Evolutionary conservation across 2,797 vertebrate genomes (phyloP), one percentile per base, ranked within the genome.

Genomic region (Liparis tanakae): DNA sequence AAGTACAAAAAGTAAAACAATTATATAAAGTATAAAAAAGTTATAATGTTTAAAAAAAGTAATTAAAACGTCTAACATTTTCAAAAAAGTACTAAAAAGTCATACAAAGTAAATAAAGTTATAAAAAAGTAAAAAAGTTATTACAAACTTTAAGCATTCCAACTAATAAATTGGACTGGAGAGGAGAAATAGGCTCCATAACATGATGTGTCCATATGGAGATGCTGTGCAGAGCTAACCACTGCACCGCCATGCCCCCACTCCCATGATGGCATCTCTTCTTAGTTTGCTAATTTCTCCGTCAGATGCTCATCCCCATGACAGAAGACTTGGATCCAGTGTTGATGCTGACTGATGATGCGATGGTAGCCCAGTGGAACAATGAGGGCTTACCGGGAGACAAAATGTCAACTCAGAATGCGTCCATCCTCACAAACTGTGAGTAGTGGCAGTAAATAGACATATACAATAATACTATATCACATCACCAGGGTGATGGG

Each of bases 281-380:
- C 37, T 57, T 3, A 9, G 17, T 50, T 39, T 50, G 9, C n/a
- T 76, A 2, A 51, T 55, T 69, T 55, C 54, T 64, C 33, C 75
- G 61, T 33, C 73, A 96, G 95, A 72, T 92, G 14, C 81, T 61
- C 15, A 88, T 96, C 87, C 92, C 94, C 60, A 94, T 94, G 94
- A 92, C 85, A 7, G 92, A 93, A 74, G 93, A 88, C 59, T 88
- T 95, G 67, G 94, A 96, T 87, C 92, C 94, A 14, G 91, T 95
- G 51, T 85, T 80, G 9, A 91, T 95, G 93, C 62, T 88, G 80
- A 94, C 88, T 8, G 94, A 95, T 73, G 93, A 91, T 39, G 94
- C 94, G 39, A 94, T 86, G 22, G 89, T 92, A 81, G 94, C 95
- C 63, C 88, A 94, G 88, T 84, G 95, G 94, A 96, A 95, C 89